Evolutionary conservation across 2,797 vertebrate species (phyloP).

Genomic region (Paguma larvata): DNA sequence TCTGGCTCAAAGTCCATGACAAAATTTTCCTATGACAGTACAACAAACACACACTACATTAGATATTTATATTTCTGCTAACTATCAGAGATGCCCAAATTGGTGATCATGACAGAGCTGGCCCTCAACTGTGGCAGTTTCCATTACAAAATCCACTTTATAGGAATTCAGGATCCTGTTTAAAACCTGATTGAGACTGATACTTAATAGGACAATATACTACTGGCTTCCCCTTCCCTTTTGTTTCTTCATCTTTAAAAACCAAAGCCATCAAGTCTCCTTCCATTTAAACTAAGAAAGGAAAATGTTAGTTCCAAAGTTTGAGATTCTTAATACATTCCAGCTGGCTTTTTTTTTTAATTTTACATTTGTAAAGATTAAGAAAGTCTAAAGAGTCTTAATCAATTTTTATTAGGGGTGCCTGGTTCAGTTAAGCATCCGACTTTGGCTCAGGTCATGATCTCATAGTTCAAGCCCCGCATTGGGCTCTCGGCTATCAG

Average conservation of each 20-base stretch:
- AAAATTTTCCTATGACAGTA: slow-evolving; percentile 66
- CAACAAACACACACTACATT: slow-evolving; percentile 62
- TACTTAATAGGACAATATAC: background rate
- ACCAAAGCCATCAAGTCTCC: background rate
- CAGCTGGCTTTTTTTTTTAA: slow-evolving; percentile 4
- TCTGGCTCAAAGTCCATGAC: slow-evolving; percentile 61
- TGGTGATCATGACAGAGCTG: slow-evolving; percentile 72
- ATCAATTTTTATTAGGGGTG: background rate
- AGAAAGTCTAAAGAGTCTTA: slow-evolving; percentile 2
- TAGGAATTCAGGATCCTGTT: slow-evolving; percentile 44
- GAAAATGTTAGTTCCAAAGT: slow-evolving; percentile 52
- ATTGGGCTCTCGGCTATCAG: too few species aligned
- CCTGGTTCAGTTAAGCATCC: too few species aligned
- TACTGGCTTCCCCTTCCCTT: background rate
- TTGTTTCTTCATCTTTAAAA: slow-evolving; percentile 35
- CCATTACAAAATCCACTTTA: slow-evolving; percentile 66
- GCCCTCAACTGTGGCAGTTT: slow-evolving; percentile 67
- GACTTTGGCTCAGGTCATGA: too few species aligned
- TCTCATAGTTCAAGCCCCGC: too few species aligned
- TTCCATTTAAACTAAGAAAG: slow-evolving; percentile 63
- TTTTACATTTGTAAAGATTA: slow-evolving; percentile 44
- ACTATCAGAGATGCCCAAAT: slow-evolving; percentile 71
- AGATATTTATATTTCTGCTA: slow-evolving; percentile 76
- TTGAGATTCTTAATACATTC: slow-evolving; percentile 44
- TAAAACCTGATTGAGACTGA: slow-evolving; percentile 18